Evolutionary conservation across 2,888 invertebrate species (phyloP), one percentile per base, ranked within the genome.

Genomic region (Zygaena filipendulae): DNA sequence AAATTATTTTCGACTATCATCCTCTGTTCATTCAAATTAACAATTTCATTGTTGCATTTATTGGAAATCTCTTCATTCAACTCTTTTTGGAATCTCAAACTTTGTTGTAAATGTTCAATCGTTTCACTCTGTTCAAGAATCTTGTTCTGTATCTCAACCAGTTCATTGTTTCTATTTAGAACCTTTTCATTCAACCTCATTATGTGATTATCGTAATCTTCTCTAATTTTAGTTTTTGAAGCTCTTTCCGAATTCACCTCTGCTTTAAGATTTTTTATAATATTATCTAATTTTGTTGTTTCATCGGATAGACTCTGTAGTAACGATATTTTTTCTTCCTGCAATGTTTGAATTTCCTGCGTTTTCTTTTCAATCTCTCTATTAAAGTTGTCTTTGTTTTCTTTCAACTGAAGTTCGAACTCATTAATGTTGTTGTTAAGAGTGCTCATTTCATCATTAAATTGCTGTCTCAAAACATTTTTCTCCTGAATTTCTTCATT

Each of bases 121-220:
- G 47, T 47, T 47, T 72, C 71, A 27, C 67, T 63, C 20, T 66
- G 69, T 36, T 56, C 49, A 18, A 59, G 55, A 36, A 68, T 45
- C 36, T 54, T 68, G 39, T 74, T 66, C 47, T 72, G 72, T 30
- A 71, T 35, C 40, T 72, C 71, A 18, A 72, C 66, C 4, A 72
- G 41, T 47, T 74, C 74, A 49, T 74, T 71, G 37, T 70, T 72
- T 36, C 70, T 59, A 32, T 72, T 72, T 8, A 66, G 40, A 3
- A 72, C 54, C 40, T 72, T 72, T 44, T 71, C 72, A 37, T 74
- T 74, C 3, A 72, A 39, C 28, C 63, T 66, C 69, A 72, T 70
- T 19, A 68, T 42, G 27, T 60, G 55, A 38, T 49, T 63, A 23
- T 72, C 71, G 37, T 60, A 70, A 14, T 62, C 51, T 3, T 71